Percentiles rank a stretch among this genome's conserved stretches.
phyloP scores from a whole-genome alignment of 2,797 vertebrate species.

The Lepus townsendii region DNA sequence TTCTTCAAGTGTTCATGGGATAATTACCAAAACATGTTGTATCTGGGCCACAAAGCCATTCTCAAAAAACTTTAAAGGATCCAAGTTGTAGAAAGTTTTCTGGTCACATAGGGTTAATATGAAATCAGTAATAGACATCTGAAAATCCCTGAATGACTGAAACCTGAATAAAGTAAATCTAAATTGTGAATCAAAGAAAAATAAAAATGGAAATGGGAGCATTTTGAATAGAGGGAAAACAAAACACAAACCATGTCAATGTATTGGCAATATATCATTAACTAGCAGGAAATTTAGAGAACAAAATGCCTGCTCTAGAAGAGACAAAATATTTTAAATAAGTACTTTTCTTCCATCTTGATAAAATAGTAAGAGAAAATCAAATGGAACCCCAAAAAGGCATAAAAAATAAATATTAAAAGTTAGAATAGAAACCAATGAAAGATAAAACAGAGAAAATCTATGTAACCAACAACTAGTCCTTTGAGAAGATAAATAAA shows the following conservation, averaged over 20 bases:
- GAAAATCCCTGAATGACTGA: neutral
- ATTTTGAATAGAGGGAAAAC: neutral
- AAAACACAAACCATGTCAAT: neutral
- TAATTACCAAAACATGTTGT: neutral
- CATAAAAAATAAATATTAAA: slow-evolving; percentile 8
- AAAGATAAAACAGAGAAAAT: neutral
- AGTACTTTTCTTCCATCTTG: neutral
- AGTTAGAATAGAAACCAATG: neutral
- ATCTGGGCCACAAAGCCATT: neutral
- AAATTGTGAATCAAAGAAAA: neutral
- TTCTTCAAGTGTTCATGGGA: neutral
- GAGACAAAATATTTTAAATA: neutral
- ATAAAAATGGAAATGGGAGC: neutral
- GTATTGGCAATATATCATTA: neutral
- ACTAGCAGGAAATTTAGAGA: neutral
- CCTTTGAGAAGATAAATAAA: neutral
- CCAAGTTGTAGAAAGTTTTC: neutral
- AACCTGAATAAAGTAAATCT: neutral
- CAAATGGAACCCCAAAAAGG: neutral
- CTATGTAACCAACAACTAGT: neutral
- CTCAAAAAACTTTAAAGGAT: neutral
- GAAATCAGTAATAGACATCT: neutral
- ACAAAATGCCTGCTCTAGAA: neutral
- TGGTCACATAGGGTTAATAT: neutral
- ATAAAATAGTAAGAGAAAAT: slow-evolving; percentile 16